These are phyloP conservation scores for Tautogolabrus adspersus DNA, from an alignment of 2,113 vertebrate species.

Conservation along the genomic window DNA sequence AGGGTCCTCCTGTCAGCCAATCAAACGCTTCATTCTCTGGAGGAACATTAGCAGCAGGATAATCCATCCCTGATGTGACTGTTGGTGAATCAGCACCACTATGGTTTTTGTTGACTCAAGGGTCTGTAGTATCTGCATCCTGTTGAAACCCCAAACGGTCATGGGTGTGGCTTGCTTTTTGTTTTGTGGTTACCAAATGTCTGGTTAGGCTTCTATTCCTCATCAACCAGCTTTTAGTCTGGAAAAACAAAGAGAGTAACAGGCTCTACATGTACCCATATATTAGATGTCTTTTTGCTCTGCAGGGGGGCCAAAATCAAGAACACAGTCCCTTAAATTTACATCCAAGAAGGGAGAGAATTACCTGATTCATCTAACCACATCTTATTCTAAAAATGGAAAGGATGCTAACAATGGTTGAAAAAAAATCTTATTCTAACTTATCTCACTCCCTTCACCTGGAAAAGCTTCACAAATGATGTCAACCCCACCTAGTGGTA, in stretches of 20 bases:
- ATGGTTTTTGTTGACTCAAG: conserved; percentile 50
- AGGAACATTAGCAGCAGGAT: conserved; percentile 46
- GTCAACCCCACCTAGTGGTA: conserved; percentile 72
- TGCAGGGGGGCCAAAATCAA: neutral
- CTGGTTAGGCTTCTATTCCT: conserved; percentile 1
- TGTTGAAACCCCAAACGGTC: conserved; percentile 40
- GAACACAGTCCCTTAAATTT: neutral
- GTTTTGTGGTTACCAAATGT: conserved; percentile 21
- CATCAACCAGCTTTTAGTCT: conserved; percentile 20
- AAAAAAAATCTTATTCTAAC: neutral
- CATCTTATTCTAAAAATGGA: neutral
- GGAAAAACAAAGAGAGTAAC: conserved; percentile 11
- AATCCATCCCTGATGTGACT: conserved; percentile 51
- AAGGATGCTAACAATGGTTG: neutral
- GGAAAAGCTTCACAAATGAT: neutral
- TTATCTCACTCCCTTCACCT: neutral
- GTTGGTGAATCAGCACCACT: conserved; percentile 69
- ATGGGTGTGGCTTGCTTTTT: conserved; percentile 29
- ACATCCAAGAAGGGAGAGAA: neutral
- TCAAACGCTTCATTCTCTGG: conserved; percentile 8
- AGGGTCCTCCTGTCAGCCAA: conserved; percentile 41
- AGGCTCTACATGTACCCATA: conserved; percentile 14
- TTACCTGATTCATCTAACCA: neutral
- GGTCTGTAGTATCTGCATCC: conserved; percentile 52
- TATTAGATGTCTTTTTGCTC: neutral